Evolutionary conservation across 1,140 invertebrate genomes (phyloP), one percentile per base, ranked within the genome.

Genomic region (Drosophila ogumai): DNA sequence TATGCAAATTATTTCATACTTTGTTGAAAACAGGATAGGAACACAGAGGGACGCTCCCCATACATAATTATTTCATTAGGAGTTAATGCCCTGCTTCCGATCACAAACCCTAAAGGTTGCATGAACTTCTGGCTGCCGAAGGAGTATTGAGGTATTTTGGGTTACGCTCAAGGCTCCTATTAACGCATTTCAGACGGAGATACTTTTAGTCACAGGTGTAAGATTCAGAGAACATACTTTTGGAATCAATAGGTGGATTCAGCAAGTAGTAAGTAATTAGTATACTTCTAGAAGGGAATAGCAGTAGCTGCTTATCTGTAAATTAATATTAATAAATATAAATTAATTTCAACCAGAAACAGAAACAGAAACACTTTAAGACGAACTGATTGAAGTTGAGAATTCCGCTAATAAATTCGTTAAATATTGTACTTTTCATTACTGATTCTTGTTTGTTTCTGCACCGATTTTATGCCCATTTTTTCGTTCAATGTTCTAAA

Each of bases 51-150:
- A 4, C n/a, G 50, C 6, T 49, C 36, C 28, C 19, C n/a, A 13
- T 32, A 63, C 36, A 59, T 71, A 72, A 72, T 72, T 72, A 72
- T 72, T 72, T 71, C 36, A 72, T 72, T 58, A 72, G 43, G 36
- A 58, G 28, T 32, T 72, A 72, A 72, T 72, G 68, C n/a, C 32
- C 66, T 40, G 36, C 66, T 36, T 72, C 52, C 67, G 43, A 72
- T 56, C 32, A 15, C 19, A 56, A 25, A 43, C 31, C 43, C 31
- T 9, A 25, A 38, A 46, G 67, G 52, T 31, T 31, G 36, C 13
- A 28, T 41, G 22, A 9, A 9, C 56, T 19, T 19, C 19, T 41
- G 15, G 5, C 34, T 36, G 31, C 15, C n/a, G 28, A 31, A 22
- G 12, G 19, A 41, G 19, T 34, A 15, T 8, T 47, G 10, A 17